Conservation (phyloP, 1,140 invertebrate genomes). For the Diabrotica virgifera region DNA sequence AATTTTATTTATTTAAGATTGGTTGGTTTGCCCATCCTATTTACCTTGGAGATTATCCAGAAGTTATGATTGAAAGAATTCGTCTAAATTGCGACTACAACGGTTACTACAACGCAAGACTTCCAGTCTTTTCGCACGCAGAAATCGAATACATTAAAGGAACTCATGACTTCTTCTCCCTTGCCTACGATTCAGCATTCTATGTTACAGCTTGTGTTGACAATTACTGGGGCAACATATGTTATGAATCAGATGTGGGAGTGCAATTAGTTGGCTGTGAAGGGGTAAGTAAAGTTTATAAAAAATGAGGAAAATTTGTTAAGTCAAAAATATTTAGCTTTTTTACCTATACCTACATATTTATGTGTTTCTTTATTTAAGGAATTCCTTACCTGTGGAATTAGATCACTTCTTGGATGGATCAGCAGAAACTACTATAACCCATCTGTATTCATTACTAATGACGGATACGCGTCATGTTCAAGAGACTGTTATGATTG, state of each 20-base stretch:
- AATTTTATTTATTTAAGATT: background rate
- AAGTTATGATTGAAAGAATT: conserved; percentile 8
- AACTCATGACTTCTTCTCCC: conserved; percentile 14
- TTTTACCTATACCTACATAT: too few species aligned
- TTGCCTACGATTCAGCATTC: background rate
- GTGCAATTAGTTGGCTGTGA: background rate
- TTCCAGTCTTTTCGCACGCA: conserved; percentile 5
- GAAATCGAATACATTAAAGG: conserved; percentile 5
- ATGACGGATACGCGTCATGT: background rate
- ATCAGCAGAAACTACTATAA: background rate
- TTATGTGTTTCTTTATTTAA: background rate
- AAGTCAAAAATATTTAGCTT: too few species aligned
- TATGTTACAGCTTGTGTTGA: background rate
- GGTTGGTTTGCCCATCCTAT: conserved; percentile 55
- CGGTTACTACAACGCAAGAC: background rate
- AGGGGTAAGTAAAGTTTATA: background rate
- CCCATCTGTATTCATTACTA: background rate
- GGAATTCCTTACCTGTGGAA: background rate
- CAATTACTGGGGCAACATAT: background rate
- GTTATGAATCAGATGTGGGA: background rate
- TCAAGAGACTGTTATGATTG: background rate
- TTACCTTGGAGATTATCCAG: conserved; percentile 10
- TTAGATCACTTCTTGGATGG: background rate
- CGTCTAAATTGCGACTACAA: background rate
- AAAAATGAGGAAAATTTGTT: background rate